A percentile compares a stretch with the other conserved stretches of the same genome.
phyloP scores from a whole-genome alignment of 2,797 vertebrate genomes.

The Lagorchestes hirsutus region DNA sequence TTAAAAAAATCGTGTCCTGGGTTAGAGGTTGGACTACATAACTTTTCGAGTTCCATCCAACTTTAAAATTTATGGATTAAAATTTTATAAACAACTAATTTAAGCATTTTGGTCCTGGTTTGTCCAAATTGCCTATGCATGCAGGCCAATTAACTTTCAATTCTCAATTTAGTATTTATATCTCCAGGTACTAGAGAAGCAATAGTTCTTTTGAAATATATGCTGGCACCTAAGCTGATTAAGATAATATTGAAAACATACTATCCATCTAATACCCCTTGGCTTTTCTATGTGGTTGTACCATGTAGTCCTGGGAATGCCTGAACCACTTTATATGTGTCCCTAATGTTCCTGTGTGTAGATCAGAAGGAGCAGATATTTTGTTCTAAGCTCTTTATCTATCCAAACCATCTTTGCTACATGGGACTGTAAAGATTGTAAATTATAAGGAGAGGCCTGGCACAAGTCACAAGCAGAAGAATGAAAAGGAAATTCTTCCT shows the following conservation, averaged over 20 bases:
- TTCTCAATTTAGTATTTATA: not conserved
- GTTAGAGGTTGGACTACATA: not conserved
- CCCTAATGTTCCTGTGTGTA: no score
- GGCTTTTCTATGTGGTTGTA: not conserved
- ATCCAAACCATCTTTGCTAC: not conserved
- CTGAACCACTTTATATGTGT: accelerated
- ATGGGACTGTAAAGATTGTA: not conserved
- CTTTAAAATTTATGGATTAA: not conserved
- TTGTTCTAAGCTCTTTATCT: not conserved
- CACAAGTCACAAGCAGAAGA: not conserved
- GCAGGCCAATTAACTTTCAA: not conserved
- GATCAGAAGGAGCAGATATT: not conserved
- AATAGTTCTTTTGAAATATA: not conserved
- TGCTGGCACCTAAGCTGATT: not conserved
- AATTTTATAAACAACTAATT: not conserved
- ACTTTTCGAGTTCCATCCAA: not conserved
- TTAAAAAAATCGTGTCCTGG: not conserved
- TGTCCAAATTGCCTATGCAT: not conserved
- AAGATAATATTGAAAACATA: not conserved
- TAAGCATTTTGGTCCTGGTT: not conserved
- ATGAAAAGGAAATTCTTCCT: not conserved
- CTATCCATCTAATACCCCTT: not conserved
- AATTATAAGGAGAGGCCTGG: not conserved
- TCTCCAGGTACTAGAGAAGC: not conserved
- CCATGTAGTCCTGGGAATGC: not conserved